These are phyloP conservation scores for Tiphia femorata DNA, from an alignment of 2,888 invertebrate genomes.

Conservation along the genomic window DNA sequence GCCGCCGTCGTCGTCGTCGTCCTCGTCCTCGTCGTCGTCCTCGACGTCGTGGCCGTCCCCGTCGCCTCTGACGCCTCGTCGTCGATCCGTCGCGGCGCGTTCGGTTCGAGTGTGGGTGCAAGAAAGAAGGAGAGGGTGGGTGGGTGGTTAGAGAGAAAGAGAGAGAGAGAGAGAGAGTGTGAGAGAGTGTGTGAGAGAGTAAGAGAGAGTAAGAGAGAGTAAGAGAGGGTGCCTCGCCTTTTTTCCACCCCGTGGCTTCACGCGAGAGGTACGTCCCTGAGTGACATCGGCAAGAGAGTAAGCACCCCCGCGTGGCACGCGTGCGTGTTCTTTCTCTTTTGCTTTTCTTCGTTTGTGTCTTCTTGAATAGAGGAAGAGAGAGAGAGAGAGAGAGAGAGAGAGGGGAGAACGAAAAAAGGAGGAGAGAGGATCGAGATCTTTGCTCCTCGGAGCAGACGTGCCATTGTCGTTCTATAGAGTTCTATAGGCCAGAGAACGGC, in stretches of 20 bases:
- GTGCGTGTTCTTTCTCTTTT: no score
- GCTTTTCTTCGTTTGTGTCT: no score
- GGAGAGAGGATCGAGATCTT: conserved; percentile 4
- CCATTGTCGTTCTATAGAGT: no score
- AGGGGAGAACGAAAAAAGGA: background rate
- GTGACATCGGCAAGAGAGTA: background rate
- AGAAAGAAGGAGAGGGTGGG: background rate
- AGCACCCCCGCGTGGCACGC: no score
- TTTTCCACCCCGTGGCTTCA: background rate
- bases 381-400: background rate
- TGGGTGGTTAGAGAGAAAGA: background rate
- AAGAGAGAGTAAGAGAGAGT: conserved; percentile 16
- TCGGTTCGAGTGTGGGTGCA: background rate
- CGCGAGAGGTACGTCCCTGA: background rate
- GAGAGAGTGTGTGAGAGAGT: conserved; percentile 2
- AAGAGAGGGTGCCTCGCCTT: background rate
- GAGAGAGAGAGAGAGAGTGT: background rate
- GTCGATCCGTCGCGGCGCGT: background rate
- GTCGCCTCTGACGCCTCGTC: background rate
- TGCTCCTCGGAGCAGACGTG: no score
- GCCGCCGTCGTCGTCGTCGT: conserved; percentile 31
- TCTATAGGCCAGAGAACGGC: conserved; percentile 1
- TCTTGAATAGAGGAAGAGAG: no score
- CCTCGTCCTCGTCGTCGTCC: conserved; percentile 23
- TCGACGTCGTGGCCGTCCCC: background rate